phyloP scores from a whole-genome alignment of 2,113 vertebrate genomes.

The Ailurus styani region DNA sequence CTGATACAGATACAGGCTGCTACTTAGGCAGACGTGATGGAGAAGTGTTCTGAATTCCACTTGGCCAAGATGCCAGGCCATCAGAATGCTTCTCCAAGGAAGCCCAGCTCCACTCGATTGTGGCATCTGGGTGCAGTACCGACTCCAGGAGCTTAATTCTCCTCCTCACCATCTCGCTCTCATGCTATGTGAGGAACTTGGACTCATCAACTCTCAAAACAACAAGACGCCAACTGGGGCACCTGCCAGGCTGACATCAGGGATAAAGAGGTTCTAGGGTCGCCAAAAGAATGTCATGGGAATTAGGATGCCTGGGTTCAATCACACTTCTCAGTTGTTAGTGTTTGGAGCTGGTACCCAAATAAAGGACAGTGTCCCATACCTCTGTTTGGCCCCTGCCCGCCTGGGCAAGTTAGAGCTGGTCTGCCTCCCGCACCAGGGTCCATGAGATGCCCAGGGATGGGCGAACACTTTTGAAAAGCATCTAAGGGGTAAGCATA shows the following conservation, averaged over 20 bases:
- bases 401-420: background rate
- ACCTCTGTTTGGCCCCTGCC: background rate
- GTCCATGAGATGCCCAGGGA: background rate
- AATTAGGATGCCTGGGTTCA: background rate
- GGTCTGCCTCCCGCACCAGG: background rate
- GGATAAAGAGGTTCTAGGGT: background rate
- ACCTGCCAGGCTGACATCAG: background rate
- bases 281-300: background rate
- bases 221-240: background rate
- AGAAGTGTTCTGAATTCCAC: background rate
- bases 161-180: background rate
- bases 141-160: background rate
- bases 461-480: background rate
- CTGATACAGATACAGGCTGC: background rate
- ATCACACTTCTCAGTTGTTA: background rate
- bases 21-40: background rate
- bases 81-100: background rate
- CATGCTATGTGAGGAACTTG: conserved; percentile 10
- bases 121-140: background rate
- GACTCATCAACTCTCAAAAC: conserved; percentile 16
- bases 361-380: background rate
- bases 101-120: background rate
- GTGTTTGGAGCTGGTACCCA: background rate
- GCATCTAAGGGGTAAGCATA: background rate
- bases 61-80: background rate